phyloP scores from a whole-genome alignment of 2,888 invertebrate genomes.

The Diarsia brunnea region DNA sequence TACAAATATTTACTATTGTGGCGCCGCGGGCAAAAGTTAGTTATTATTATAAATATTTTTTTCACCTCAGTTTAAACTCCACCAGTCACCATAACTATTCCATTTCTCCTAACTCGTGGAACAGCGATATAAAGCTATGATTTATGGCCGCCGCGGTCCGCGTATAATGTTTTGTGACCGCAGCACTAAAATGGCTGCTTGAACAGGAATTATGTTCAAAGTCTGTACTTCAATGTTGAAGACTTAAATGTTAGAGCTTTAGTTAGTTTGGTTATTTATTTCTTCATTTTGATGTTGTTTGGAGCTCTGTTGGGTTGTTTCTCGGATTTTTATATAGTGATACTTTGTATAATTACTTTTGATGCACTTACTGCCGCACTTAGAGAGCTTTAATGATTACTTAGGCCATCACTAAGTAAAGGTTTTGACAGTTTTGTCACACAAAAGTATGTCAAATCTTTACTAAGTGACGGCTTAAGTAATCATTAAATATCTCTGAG shows the following conservation, averaged over 20 bases:
- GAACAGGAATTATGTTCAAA: conserved; percentile 38
- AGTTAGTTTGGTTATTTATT: conserved; percentile 27
- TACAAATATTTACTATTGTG: too few relatives aligned
- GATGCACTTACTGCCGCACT: too few relatives aligned
- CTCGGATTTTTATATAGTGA: background rate
- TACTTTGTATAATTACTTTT: background rate
- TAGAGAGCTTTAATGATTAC: too few relatives aligned
- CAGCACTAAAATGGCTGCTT: conserved; percentile 47
- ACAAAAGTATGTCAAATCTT: too few relatives aligned
- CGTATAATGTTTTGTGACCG: conserved; percentile 58
- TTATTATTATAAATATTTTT: too few relatives aligned
- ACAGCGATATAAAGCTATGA: conserved; percentile 38
- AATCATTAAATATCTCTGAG: too few relatives aligned
- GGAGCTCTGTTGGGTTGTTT: background rate
- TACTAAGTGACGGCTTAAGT: too few relatives aligned
- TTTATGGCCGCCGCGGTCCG: conserved; percentile 41
- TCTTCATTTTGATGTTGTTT: conserved; percentile 20
- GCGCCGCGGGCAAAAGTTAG: too few relatives aligned
- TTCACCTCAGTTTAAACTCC: background rate
- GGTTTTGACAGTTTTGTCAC: too few relatives aligned
- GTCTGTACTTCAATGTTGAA: conserved; percentile 25
- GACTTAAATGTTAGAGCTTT: conserved; percentile 12
- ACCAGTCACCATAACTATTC: conserved; percentile 16
- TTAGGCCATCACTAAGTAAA: too few relatives aligned
- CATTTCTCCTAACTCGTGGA: conserved; percentile 30